Evolutionary conservation across 2,113 vertebrate species (phyloP), one percentile per base, ranked within the genome.

Genomic region (Sterrhoptilus dennistouni): DNA sequence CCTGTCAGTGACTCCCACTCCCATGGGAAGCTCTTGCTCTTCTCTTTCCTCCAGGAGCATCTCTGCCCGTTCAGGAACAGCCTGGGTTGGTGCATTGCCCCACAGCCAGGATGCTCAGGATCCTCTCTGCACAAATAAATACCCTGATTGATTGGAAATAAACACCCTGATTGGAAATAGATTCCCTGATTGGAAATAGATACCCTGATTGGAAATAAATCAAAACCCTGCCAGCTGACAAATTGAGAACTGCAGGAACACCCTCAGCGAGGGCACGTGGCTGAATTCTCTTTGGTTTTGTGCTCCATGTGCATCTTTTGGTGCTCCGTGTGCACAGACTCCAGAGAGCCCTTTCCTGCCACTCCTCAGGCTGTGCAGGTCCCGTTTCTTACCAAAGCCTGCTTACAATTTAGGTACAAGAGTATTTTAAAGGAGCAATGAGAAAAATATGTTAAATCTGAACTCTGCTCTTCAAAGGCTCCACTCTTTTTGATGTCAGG

Each of bases 401-500:
- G 27, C 53, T 60, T 31, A 33, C 61, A 89, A 25, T 60, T 85
- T 65, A 45, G 70, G 29, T 27, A 80, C 44, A 38, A 83, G 60
- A 29, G 27, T 40, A 7, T 68, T 95, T 65, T 42, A 59, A 91
- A 96, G 49, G 13, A 83, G 89, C 35, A 81, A 5, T 12, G 72
- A 81, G 70, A 29, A 89, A 89, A 87, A 88, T 25, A 53, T 2
- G 21, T 42, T 64, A 80, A 83, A 52, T 25, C 40, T 92, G 72
- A 96, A 49, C 65, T 63, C 76, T 47, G 28, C 9, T 89, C 56
- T 85, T 90, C 76, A 91, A 83, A 92, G 82, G 50, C 21, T 14
- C 25, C 1, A 0, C 52, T 57, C 49, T 18, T 44, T 95, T 77
- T 95, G 68, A 83, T 87, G 89, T 80, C 68, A 60, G 47, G 36